Conservation (phyloP, 2,113 vertebrate species). For the Climacteris rufus region DNA sequence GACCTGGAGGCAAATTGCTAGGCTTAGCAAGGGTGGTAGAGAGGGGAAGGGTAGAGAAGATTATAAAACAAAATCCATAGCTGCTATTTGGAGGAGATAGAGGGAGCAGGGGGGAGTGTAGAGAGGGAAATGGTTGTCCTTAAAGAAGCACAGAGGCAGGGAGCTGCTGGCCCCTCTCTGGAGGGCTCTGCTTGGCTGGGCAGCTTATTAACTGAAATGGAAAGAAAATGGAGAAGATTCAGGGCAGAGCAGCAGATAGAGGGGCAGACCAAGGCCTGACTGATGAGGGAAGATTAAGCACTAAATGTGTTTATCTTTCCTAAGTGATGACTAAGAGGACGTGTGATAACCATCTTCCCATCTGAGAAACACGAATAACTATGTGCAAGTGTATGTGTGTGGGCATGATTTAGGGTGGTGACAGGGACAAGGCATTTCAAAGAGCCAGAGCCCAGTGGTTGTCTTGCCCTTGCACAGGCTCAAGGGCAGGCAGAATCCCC, state of each 20-base stretch:
- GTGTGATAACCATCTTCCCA: conserved; percentile 21
- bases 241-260: not conserved
- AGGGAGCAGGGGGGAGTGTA: not conserved
- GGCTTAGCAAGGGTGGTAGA: not conserved
- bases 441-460: not conserved
- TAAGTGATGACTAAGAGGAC: conserved; percentile 53
- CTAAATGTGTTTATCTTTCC: conserved; percentile 51
- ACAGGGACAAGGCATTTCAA: not conserved
- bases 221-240: conserved; percentile 7
- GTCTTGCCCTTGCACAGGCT: not conserved
- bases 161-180: not conserved
- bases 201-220: conserved; percentile 33
- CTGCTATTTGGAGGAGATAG: not conserved
- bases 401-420: not conserved
- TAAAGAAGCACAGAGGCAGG: not conserved
- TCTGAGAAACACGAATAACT: not conserved
- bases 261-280: not conserved
- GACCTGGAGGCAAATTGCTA: not conserved
- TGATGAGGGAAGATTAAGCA: conserved; percentile 17
- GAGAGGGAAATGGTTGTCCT: not conserved
- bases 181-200: conserved; percentile 42
- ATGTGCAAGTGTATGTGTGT: not conserved
- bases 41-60: not conserved
- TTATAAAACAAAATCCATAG: not conserved
- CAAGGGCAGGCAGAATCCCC: not conserved